Percentiles rank a stretch among this genome's conserved stretches.
Evolutionary conservation across 2,888 invertebrate species (phyloP).

Genomic region (Athetis lepigone): DNA sequence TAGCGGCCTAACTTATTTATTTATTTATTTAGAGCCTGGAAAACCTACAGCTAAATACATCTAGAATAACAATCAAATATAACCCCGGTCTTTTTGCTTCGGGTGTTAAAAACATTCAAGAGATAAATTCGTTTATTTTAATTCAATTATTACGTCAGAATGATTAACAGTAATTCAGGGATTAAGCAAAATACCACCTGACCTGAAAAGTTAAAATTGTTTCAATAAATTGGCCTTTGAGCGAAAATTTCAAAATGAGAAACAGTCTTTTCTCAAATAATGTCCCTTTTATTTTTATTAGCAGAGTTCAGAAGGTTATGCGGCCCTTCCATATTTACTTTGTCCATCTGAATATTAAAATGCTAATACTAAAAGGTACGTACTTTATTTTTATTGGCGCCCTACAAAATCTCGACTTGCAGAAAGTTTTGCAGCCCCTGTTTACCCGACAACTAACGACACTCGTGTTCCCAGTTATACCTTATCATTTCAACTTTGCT

Average conservation of each 20-base stretch:
- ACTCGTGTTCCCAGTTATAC: constrained; percentile 61
- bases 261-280: constrained; percentile 24
- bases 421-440: constrained; percentile 54
- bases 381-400: constrained; percentile 55
- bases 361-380: constrained; percentile 47
- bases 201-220: constrained; percentile 18
- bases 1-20: too few species aligned
- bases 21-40: too few species aligned
- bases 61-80: too few species aligned
- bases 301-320: constrained; percentile 9
- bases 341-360: constrained; percentile 53
- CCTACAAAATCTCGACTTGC: constrained; percentile 44
- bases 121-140: constrained; percentile 8
- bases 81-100: too few species aligned
- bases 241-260: constrained; percentile 24
- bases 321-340: constrained; percentile 38
- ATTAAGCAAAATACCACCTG: constrained; percentile 2
- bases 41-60: too few species aligned
- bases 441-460: constrained; percentile 63
- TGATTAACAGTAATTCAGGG: constrained; percentile 1
- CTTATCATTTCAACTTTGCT: constrained; percentile 68
- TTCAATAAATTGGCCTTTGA: constrained; percentile 28
- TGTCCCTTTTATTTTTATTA: constrained; percentile 21
- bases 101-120: too few species aligned
- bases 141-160: neutral